These are phyloP conservation scores for Drosophila lacertosa DNA, from an alignment of 1,140 invertebrate species.

Conservation along the genomic window DNA sequence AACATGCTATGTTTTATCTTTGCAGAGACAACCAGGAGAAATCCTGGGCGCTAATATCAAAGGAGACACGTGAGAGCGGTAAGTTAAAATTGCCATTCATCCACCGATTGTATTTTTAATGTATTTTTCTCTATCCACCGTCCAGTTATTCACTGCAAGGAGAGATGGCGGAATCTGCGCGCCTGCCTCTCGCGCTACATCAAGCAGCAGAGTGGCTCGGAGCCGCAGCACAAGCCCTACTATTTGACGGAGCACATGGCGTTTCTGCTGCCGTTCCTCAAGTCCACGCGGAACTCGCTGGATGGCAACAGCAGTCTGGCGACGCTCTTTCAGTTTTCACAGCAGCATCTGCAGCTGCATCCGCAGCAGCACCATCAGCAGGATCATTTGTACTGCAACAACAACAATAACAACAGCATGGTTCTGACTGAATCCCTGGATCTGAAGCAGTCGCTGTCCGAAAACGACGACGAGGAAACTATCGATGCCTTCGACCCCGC, in stretches of 20 bases:
- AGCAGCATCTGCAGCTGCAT: conserved; percentile 56
- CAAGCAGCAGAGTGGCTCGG: conserved; percentile 74
- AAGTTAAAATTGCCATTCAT: neutral
- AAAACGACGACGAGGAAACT: conserved; percentile 78
- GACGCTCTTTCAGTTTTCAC: conserved; percentile 65
- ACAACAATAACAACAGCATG: conserved; percentile 38
- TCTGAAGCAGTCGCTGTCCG: conserved; percentile 73
- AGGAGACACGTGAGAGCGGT: conserved; percentile 78
- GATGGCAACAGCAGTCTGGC: conserved; percentile 67
- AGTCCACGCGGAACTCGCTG: conserved; percentile 71
- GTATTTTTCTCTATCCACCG: neutral
- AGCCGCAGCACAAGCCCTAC: conserved; percentile 82
- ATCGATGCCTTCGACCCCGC: conserved; percentile 77
- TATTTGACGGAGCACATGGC: conserved; percentile 83
- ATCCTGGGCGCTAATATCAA: conserved; percentile 84
- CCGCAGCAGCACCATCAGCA: conserved; percentile 25
- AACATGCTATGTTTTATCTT: neutral
- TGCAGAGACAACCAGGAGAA: conserved; percentile 80
- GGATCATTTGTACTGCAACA: conserved; percentile 60
- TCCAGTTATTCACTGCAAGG: conserved; percentile 83
- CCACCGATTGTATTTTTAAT: neutral
- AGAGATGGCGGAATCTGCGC: conserved; percentile 81
- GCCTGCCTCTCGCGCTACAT: conserved; percentile 82
- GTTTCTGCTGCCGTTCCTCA: conserved; percentile 80
- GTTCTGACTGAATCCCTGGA: conserved; percentile 42